These are phyloP conservation scores for Nyctibius bracteatus DNA, from an alignment of 2,113 vertebrate genomes.

Conservation along the genomic window DNA sequence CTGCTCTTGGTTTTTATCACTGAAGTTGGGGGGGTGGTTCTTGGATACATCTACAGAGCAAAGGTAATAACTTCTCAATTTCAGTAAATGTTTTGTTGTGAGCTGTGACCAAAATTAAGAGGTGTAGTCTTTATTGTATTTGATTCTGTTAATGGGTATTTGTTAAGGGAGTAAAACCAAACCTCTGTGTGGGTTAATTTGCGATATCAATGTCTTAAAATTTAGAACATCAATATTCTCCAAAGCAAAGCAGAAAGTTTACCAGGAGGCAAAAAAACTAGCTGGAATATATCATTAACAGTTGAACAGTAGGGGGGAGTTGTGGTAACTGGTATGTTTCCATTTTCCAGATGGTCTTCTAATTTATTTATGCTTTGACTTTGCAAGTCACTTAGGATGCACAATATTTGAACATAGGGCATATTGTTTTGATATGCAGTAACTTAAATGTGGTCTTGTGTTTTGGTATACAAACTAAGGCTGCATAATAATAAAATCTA, in stretches of 20 bases:
- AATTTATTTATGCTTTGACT: not conserved
- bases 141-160: not conserved
- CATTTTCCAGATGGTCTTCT: not conserved
- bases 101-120: not conserved
- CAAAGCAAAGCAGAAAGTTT: not conserved
- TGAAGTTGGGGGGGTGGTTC: constrained; percentile 93
- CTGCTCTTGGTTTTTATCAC: constrained; percentile 94
- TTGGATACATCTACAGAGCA: constrained; percentile 96
- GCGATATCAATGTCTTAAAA: not conserved
- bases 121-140: not conserved
- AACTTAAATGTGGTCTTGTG: not conserved
- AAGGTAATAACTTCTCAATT: constrained; percentile 78
- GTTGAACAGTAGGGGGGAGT: not conserved
- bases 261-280: not conserved
- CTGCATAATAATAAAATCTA: not conserved
- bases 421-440: not conserved
- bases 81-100: not conserved
- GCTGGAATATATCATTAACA: not conserved
- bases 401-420: not conserved
- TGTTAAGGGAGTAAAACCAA: not conserved
- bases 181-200: not conserved
- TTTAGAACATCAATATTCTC: not conserved
- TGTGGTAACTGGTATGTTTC: not conserved
- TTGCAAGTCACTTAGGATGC: not conserved
- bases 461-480: not conserved